Evolutionary conservation across 2,888 invertebrate species (phyloP).

Genomic region (Sepioteuthis lessoniana): DNA sequence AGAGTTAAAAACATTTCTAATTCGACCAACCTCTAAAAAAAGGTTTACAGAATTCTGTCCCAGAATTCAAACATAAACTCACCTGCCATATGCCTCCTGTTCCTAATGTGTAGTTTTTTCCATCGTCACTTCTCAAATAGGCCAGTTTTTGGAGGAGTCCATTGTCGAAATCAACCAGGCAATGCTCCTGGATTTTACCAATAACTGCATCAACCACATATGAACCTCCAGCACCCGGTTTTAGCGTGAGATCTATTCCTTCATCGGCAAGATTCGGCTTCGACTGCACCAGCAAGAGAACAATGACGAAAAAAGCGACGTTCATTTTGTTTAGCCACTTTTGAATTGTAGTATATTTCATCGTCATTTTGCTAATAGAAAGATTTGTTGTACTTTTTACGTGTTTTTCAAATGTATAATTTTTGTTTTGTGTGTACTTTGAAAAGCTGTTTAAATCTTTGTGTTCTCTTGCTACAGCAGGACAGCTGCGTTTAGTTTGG

Average conservation of each 20-base stretch:
- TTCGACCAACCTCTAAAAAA: no score
- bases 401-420: not conserved
- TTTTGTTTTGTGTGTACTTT: not conserved
- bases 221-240: not conserved
- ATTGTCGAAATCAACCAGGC: not conserved
- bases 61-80: not conserved
- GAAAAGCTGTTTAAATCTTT: not conserved
- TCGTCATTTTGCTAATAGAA: slow-evolving; percentile 10
- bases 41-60: no score
- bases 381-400: not conserved
- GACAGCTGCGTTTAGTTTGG: not conserved
- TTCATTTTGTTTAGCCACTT: slow-evolving; percentile 33
- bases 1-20: no score
- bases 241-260: not conserved
- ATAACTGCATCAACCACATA: not conserved
- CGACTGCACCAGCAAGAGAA: not conserved
- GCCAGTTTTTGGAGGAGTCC: not conserved
- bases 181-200: not conserved
- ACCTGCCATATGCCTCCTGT: not conserved
- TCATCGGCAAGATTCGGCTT: not conserved
- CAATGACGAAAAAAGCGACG: not conserved
- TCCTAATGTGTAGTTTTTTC: not conserved
- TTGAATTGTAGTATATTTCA: not conserved
- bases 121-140: not conserved
- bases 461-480: not conserved